Base-by-base conservation (phyloP, 1,140 invertebrate genomes). In the Solen grandis region DNA sequence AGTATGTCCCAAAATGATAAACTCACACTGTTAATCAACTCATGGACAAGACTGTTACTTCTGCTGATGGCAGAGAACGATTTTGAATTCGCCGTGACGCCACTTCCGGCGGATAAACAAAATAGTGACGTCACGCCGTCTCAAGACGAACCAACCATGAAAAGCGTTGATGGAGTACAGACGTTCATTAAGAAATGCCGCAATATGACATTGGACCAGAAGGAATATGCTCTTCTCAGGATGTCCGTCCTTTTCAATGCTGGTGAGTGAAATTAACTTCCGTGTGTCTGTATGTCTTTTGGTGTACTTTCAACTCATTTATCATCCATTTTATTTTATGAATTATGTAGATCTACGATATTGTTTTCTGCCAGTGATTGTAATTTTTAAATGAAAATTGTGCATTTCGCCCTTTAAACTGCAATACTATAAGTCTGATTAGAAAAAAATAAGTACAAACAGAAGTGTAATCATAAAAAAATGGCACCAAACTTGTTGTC, bases 11-110 rank as follows among this genome's bases (percentile, higher is more conserved):
- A 88, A 60, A 87, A 89, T 72, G 91, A 92, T 84, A 86, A 89
- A 82, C 57, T 90, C 33, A 88, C 89, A n/a, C 77, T 92, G 29
- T 81, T 91, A 16, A 74, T 90, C 46, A 87, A 89, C 72, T 87
- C 90, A 0, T 91, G 91, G 90, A 87, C 89, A 10, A 72, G 90
- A 10, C 72, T 92, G 13, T 74, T 92, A 74, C 80, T 91, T 5
- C 78, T 92, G 22, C 89, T 88, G 70, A 91, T 92, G 91, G 88
- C 90, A 0, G 91, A 92, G 85, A 88, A 86, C 62, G 90, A 92
- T 81, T 91, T 91, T 77, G 86, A 91, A 72, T 92, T 91, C 72
- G 90, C 88, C 29, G 90, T 91, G 10, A 91, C 89, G 14, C 88
- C 89, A 1, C 68, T 86, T 14, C 81, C 78, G n/a, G 60, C 73